Evolutionary conservation across 2,888 invertebrate species (phyloP).

Genomic region (Cantharis rufa): DNA sequence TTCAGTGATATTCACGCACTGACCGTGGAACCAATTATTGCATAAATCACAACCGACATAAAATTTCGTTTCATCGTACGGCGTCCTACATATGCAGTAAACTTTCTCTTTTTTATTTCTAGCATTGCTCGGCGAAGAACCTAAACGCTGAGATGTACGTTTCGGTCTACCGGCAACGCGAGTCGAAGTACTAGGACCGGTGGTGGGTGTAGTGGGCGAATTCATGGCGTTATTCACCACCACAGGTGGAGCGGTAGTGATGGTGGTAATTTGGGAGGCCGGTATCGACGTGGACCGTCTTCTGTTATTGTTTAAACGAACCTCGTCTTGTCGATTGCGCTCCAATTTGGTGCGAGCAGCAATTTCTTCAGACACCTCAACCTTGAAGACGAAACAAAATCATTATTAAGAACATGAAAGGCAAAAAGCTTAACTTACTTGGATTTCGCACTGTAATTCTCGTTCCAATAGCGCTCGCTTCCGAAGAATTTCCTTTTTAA

Average conservation of each 20-base stretch:
- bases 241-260: neutral
- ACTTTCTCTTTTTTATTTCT: conserved; percentile 72
- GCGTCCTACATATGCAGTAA: conserved; percentile 89
- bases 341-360: conserved; percentile 73
- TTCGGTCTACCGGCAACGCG: conserved; percentile 45
- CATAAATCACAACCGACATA: conserved; percentile 98
- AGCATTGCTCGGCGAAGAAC: conserved; percentile 27
- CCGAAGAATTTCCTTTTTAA: conserved; percentile 91
- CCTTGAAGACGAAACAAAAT: conserved; percentile 52
- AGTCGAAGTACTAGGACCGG: conserved; percentile 29
- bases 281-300: conserved; percentile 57
- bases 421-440: conserved; percentile 56
- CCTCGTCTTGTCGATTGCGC: conserved; percentile 63
- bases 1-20: conserved; percentile 93
- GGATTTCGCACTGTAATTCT: conserved; percentile 87
- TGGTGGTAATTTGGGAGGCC: conserved; percentile 39
- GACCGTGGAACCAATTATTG: conserved; percentile 98
- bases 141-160: conserved; percentile 41
- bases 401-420: neutral
- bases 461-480: conserved; percentile 88
- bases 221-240: conserved; percentile 10
- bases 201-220: conserved; percentile 1
- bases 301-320: conserved; percentile 64
- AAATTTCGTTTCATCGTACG: conserved; percentile 96
- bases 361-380: conserved; percentile 75